These are phyloP conservation scores for Ctena decussata DNA, from an alignment of 2,888 invertebrate genomes.

Conservation along the genomic window DNA sequence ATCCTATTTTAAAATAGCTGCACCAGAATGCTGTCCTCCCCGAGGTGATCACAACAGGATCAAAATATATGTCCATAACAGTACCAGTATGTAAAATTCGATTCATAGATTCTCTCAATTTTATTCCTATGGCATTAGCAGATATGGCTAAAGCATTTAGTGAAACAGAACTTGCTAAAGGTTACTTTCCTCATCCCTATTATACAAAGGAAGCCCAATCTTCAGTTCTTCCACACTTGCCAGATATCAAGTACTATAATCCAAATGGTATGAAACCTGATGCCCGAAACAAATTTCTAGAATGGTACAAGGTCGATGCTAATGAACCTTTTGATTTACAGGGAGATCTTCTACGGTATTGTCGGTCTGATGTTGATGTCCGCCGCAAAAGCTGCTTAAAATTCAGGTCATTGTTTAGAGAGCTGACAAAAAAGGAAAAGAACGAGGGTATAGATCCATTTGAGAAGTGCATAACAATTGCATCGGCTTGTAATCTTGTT, in stretches of 20 bases:
- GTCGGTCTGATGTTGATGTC: slow-evolving; percentile 42
- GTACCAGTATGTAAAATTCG: slow-evolving; percentile 34
- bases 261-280: slow-evolving; percentile 57
- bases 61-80: slow-evolving; percentile 47
- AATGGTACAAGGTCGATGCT: slow-evolving; percentile 37
- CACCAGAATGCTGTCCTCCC: slow-evolving; percentile 45
- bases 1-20: slow-evolving; percentile 37
- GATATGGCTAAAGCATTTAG: slow-evolving; percentile 46
- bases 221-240: slow-evolving; percentile 10
- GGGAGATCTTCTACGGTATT: slow-evolving; percentile 26
- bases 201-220: slow-evolving; percentile 38
- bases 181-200: slow-evolving; percentile 52
- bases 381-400: slow-evolving; percentile 28
- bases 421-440: slow-evolving; percentile 9
- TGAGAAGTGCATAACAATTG: slow-evolving; percentile 32
- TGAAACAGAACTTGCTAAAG: slow-evolving; percentile 37
- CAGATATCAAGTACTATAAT: slow-evolving; percentile 46
- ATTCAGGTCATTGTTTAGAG: slow-evolving; percentile 29
- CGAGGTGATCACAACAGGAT: slow-evolving; percentile 44
- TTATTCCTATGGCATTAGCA: slow-evolving; percentile 50
- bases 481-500: slow-evolving; percentile 36
- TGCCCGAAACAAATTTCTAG: slow-evolving; percentile 26
- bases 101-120: slow-evolving; percentile 55
- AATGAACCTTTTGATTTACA: slow-evolving; percentile 40
- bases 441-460: slow-evolving; percentile 26